These are phyloP conservation scores for Pantherophis vulpinus DNA, from an alignment of 2,797 vertebrate species.

Conservation along the genomic window DNA sequence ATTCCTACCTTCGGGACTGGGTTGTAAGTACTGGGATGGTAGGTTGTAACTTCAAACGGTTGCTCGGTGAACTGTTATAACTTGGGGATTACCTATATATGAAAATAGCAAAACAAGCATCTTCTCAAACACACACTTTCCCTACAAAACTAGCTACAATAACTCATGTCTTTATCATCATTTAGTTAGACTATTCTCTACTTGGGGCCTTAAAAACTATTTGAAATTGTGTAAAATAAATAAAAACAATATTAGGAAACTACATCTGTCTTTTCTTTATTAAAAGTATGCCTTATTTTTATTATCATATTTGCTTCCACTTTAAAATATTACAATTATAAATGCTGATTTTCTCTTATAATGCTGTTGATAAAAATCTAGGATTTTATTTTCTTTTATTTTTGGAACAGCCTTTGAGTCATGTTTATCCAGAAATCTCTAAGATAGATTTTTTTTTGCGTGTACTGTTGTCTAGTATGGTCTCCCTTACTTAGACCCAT, in stretches of 20 bases:
- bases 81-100: background rate
- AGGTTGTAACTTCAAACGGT: too few species aligned
- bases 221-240: background rate
- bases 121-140: background rate
- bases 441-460: background rate
- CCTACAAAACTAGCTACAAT: background rate
- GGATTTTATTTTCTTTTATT: background rate
- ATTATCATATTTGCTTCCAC: background rate
- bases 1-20: too few species aligned
- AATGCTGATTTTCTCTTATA: background rate
- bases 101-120: background rate
- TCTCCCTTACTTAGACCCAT: background rate
- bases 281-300: background rate
- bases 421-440: background rate
- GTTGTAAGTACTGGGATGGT: too few species aligned
- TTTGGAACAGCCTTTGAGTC: background rate
- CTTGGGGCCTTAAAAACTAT: background rate
- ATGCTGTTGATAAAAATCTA: background rate
- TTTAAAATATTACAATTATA: background rate
- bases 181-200: background rate
- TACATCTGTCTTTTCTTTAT: background rate
- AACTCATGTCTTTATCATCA: background rate
- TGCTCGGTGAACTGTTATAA: too few species aligned
- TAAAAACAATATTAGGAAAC: background rate
- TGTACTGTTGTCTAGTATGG: background rate